phyloP scores from a whole-genome alignment of 2,888 invertebrate genomes.

The Erynnis tages region DNA sequence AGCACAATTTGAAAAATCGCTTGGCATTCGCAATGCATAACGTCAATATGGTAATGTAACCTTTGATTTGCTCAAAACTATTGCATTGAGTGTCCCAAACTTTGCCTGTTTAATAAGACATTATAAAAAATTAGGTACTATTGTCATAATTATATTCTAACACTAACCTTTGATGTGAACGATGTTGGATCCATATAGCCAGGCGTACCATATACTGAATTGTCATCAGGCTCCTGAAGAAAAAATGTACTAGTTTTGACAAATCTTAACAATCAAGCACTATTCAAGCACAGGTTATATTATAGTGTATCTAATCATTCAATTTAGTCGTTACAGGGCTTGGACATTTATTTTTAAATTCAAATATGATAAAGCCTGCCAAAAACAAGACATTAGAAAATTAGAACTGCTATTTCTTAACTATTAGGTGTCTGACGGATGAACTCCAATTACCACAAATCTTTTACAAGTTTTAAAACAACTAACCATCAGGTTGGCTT shows the following conservation, averaged over 20 bases:
- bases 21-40: not conserved
- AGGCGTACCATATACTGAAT: slow-evolving; percentile 85
- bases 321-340: too few relatives aligned
- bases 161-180: slow-evolving; percentile 87
- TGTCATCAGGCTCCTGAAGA: slow-evolving; percentile 85
- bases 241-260: slow-evolving; percentile 26
- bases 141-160: slow-evolving; percentile 48
- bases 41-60: slow-evolving; percentile 11
- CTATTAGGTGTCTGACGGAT: too few relatives aligned
- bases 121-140: not conserved
- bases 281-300: too few relatives aligned
- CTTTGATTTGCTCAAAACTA: slow-evolving; percentile 7
- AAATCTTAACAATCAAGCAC: not conserved
- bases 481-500: too few relatives aligned
- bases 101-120: not conserved
- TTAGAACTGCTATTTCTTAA: too few relatives aligned
- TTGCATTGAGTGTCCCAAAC: too few relatives aligned
- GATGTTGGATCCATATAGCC: slow-evolving; percentile 92
- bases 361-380: too few relatives aligned
- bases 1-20: not conserved
- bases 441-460: too few relatives aligned
- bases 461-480: too few relatives aligned
- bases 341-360: too few relatives aligned
- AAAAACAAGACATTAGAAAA: too few relatives aligned
- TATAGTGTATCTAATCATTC: too few relatives aligned